Base-by-base conservation (phyloP, 2,797 vertebrate genomes). In the Eospalax fontanierii region DNA sequence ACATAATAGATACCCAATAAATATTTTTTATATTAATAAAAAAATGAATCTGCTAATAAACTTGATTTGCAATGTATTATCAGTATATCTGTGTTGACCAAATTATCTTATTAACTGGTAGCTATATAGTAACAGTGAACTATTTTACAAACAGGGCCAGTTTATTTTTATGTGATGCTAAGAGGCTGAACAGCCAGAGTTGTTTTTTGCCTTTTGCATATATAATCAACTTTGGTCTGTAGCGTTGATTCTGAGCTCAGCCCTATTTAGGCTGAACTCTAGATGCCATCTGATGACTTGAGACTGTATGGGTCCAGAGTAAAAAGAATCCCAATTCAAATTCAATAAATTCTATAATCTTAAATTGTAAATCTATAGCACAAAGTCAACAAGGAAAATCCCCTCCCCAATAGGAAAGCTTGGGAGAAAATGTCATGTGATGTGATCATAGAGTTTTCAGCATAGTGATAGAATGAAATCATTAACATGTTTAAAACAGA, bases 381-480 rank as follows among this genome's bases (percentile, higher is more conserved):
- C 38, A 85, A 94, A 96, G 80, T n/a, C 61, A 96, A 65, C 33
- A 89, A 76, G 80, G 84, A 30, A n/a, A n/a, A n/a, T n/a, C n/a
- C n/a, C n/a, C n/a, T n/a, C n/a, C n/a, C n/a, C n/a, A n/a, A n/a
- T 28, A n/a, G 61, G n/a, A 50, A 9, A 28, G 24, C n/a, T 24
- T 28, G 50, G 70, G 35, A 70, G 11, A 1, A 1, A 38, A 61
- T 86, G 30, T 66, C 59, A 63, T 57, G 89, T 93, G 81, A 96
- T 94, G 65, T 92, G 86, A 80, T 83, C 78, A 80, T 65, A 93
- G 40, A 95, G 74, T 80, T 91, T 85, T 80, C 54, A 90, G 38
- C 87, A 95, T 80, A 73, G 63, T 92, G 92, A 61, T 8, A 88
- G 63, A 93, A 92, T 91, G 70, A 96, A 96, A 90, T 95, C 95